Base-by-base conservation (phyloP, 2,113 vertebrate genomes). In the Chaetura pelagica region DNA sequence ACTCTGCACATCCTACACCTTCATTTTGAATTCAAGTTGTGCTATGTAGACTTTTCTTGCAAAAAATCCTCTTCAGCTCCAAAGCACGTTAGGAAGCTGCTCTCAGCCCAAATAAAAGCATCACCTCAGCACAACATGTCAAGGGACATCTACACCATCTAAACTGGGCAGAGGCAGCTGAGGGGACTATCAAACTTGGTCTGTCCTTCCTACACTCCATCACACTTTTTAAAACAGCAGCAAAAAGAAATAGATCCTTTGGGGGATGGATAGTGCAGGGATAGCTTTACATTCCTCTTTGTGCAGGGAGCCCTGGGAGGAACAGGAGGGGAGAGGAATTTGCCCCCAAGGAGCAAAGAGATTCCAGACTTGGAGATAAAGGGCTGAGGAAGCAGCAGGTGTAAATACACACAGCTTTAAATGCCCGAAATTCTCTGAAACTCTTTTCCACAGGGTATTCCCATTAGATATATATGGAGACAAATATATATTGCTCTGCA, bases 401-500 rank as follows among this genome's bases (percentile, higher is more conserved):
- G n/a, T 58, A 68, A 78, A 54, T 42, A 58, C 21, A 24, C 9
- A 54, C 35, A 1, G 2, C n/a, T 32, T 12, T 14, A n/a, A 85
- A 72, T 7, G 40, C 52, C 19, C 44, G 17, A 4, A 66, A 29
- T 34, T 35, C 78, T 4, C 59, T 30, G 7, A 81, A 76, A 67
- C 16, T 52, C 44, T 63, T 18, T 46, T 46, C 52, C 24, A 5
- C 0, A 4, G 35, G 55, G 40, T 52, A 52, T 52, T 52, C 24
- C 24, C 24, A 23, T 49, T 23, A 49, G 9, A 49, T 49, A 49
- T 49, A 22, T 20, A 48, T 21, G 21, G 19, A 48, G 12, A 49
- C 22, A 49, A 10, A 49, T 11, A 34, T 3, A 7, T 2, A 61
- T 44, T 0, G 1, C 6, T 20, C 24, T 5, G 2, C n/a, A 64